A percentile compares a stretch with the other conserved stretches of the same genome.
Conservation (phyloP, 2,888 invertebrate genomes). For the Sialis fuliginosa region DNA sequence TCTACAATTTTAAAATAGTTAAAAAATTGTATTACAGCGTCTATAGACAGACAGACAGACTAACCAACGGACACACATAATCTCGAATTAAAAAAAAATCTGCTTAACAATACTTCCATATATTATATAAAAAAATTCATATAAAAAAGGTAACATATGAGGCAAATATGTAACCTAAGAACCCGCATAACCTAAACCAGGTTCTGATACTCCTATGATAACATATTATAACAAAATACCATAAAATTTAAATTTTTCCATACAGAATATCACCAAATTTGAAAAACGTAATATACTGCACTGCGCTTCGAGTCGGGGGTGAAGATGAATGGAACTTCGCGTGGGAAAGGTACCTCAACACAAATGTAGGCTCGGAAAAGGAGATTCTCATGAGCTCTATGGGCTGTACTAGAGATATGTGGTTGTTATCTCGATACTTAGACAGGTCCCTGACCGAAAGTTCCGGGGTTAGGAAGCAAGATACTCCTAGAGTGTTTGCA, state of each 20-base stretch:
- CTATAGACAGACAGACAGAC: too few species aligned
- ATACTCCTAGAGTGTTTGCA: conserved; percentile 56
- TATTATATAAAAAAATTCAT: too few species aligned
- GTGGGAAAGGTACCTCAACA: conserved; percentile 56
- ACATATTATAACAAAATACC: too few species aligned
- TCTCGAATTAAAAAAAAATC: too few species aligned
- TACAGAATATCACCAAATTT: conserved; percentile 67
- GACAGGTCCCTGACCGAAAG: conserved; percentile 54
- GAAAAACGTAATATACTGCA: conserved; percentile 70
- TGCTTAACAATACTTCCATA: too few species aligned
- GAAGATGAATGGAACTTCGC: conserved; percentile 80
- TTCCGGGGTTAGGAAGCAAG: conserved; percentile 68
- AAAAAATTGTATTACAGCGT: too few species aligned
- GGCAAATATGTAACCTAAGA: too few species aligned
- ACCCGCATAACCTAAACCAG: too few species aligned
- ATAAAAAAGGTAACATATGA: too few species aligned
- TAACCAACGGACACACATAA: too few species aligned
- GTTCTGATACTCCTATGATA: too few species aligned
- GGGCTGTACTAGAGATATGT: conserved; percentile 67
- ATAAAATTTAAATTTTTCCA: conserved; percentile 8
- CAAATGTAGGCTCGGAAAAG: conserved; percentile 68
- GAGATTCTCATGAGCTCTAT: conserved; percentile 57
- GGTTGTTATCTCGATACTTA: conserved; percentile 64
- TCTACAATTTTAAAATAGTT: too few species aligned
- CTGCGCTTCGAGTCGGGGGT: conserved; percentile 66